Percentiles rank a stretch among this genome's conserved stretches.
Conservation (phyloP, 1,140 invertebrate species). For the Alviniconcha marisindica region DNA sequence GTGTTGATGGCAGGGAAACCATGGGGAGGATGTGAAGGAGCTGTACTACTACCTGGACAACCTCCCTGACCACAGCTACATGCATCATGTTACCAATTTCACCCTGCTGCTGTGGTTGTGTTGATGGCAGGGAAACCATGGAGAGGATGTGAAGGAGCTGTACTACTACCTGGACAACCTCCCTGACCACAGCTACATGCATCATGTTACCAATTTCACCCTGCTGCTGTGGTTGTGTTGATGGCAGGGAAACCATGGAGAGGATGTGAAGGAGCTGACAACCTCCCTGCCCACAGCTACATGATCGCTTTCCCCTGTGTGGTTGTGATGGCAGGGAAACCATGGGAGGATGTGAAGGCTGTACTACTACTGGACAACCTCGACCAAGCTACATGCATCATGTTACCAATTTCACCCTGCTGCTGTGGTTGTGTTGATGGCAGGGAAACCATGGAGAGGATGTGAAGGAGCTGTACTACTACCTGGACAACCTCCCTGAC, state of each 20-base stretch:
- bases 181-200: too few relatives aligned
- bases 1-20: constrained; percentile 74
- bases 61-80: constrained; percentile 70
- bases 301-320: too few relatives aligned
- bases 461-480: constrained; percentile 75
- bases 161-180: too few relatives aligned
- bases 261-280: constrained; percentile 74
- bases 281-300: constrained; percentile 70
- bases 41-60: constrained; percentile 72
- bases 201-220: too few relatives aligned
- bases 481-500: constrained; percentile 62
- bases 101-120: background rate
- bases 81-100: too few relatives aligned
- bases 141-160: too few relatives aligned
- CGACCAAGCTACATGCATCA: too few relatives aligned
- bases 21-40: constrained; percentile 76
- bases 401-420: too few relatives aligned
- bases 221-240: background rate
- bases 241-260: constrained; percentile 75
- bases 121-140: constrained; percentile 65
- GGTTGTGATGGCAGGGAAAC: too few relatives aligned
- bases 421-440: constrained; percentile 13
- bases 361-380: too few relatives aligned
- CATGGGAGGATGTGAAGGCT: too few relatives aligned
- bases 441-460: constrained; percentile 76